Evolutionary conservation across 2,113 vertebrate species (phyloP), one percentile per base, ranked within the genome.

Genomic region (Pipra filicauda): DNA sequence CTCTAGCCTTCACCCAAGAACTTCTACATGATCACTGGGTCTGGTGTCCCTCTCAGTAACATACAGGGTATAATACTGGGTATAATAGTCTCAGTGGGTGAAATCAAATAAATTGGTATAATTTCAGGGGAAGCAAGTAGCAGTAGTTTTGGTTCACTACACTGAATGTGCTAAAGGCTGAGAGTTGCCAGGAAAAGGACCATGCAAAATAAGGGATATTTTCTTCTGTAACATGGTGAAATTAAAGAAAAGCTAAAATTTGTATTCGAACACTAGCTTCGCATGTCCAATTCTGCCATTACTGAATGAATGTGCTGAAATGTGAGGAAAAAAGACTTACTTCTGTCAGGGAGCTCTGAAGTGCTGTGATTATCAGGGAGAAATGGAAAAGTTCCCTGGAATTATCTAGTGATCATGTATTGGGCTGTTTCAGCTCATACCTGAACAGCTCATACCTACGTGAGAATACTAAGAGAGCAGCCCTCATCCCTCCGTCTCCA

Each of bases 191-290:
- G 78, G 27, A 88, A 85, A 75, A 88, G 48, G 27, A 87, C 24
- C 22, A 13, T n/a, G 27, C 26, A 93, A 72, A 89, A 69, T 44
- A 82, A 74, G 51, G 31, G 37, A 39, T 75, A 2, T 52, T 84
- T 91, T 94, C 69, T 83, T 51, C 35, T 66, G 19, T 51, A 81
- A 69, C 26, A 16, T 8, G 18, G 17, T 20, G 17, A 64, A 94
- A 85, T 90, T 46, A 75, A 92, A 92, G 72, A 77, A 91, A 92
- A 89, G 13, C 33, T 77, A 81, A 77, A 77, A 79, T 86, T 52
- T 66, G n/a, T 23, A 77, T 77, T 81, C 26, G 74, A 70, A 76
- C 74, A 81, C 48, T n/a, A 54, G 15, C 14, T 86, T 80, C 55
- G 54, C 64, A 66, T 28, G n/a, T 71, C 59, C 30, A 78, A 0